A percentile compares a stretch with the other conserved stretches of the same genome.
These are phyloP conservation scores for Smithornis capensis DNA, from an alignment of 2,113 vertebrate species.

Conservation along the genomic window DNA sequence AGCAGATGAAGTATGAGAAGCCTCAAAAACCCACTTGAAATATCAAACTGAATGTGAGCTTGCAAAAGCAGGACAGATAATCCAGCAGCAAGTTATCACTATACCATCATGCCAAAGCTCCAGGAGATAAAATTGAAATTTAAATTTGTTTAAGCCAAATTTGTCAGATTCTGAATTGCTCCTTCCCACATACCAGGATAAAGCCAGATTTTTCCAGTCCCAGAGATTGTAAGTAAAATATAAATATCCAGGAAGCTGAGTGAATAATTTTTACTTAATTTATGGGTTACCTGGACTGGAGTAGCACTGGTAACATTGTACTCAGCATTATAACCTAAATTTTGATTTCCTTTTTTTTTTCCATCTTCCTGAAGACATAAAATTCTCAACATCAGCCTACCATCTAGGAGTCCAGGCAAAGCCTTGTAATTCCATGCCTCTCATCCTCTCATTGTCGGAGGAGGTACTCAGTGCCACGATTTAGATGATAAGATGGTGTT, in stretches of 20 bases:
- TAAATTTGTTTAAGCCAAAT: neutral
- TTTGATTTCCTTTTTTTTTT: neutral
- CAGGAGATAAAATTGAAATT: neutral
- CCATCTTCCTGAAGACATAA: neutral
- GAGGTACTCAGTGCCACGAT: no score
- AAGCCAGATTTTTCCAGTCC: neutral
- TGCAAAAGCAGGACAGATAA: neutral
- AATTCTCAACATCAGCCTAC: neutral
- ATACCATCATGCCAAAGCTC: neutral
- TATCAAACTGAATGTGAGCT: neutral
- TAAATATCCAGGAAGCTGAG: neutral
- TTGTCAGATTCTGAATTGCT: neutral
- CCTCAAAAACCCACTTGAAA: neutral
- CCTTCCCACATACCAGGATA: neutral
- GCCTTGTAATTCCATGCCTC: neutral
- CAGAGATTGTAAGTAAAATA: neutral
- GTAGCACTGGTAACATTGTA: neutral
- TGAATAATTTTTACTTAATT: neutral
- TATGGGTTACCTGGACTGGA: neutral
- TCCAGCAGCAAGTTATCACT: neutral
- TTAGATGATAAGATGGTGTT: no score
- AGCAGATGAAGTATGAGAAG: neutral
- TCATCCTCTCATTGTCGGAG: no score
- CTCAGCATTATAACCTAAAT: neutral
- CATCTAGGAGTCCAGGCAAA: neutral